Evolutionary conservation across 2,888 invertebrate species (phyloP).

Genomic region (Leptopilina myrica): DNA sequence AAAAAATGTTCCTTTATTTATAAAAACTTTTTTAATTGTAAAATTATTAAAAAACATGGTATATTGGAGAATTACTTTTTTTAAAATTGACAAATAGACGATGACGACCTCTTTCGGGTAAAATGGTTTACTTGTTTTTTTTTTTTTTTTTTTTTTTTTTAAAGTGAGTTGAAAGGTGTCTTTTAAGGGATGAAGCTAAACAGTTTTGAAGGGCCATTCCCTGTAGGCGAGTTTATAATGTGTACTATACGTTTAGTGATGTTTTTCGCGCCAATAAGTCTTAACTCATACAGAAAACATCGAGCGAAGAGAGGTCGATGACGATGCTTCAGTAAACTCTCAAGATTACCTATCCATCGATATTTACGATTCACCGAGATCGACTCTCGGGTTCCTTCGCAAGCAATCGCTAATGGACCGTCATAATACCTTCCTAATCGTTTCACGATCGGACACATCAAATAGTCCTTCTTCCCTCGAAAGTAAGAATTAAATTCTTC

Average conservation of each 20-base stretch:
- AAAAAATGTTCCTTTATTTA: too few species aligned
- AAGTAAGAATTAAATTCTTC: neutral
- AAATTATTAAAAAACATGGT: too few species aligned
- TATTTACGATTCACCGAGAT: conserved; percentile 38
- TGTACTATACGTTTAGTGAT: conserved; percentile 11
- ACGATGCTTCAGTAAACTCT: conserved; percentile 65
- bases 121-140: too few species aligned
- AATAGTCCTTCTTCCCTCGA: conserved; percentile 2
- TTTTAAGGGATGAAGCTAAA: neutral
- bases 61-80: too few species aligned
- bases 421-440: conserved; percentile 60
- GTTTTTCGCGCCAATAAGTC: conserved; percentile 59
- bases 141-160: neutral
- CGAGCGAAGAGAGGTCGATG: conserved; percentile 51
- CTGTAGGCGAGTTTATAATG: neutral
- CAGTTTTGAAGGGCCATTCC: conserved; percentile 11
- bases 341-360: conserved; percentile 54
- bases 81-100: too few species aligned
- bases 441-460: conserved; percentile 14
- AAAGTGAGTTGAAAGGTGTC: neutral
- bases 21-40: too few species aligned
- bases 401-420: conserved; percentile 71
- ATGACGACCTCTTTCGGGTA: too few species aligned
- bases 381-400: conserved; percentile 60
- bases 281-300: conserved; percentile 70